A percentile compares a stretch with the other conserved stretches of the same genome.
Evolutionary conservation across 1,140 invertebrate genomes (phyloP).

Genomic region (Drosophila mauritiana): DNA sequence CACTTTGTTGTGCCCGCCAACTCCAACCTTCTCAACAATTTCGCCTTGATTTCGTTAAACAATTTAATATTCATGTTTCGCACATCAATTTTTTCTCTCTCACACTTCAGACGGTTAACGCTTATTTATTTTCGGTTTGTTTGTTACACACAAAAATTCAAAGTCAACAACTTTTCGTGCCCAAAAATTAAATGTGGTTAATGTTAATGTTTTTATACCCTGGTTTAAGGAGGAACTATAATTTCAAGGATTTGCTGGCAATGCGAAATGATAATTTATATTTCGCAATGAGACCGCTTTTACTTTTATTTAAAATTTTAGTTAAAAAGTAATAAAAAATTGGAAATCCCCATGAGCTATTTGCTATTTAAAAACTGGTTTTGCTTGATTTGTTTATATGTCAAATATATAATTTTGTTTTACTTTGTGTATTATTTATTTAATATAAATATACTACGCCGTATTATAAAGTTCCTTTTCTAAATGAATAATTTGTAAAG

Average conservation of each 20-base stretch:
- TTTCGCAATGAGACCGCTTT: too few relatives aligned
- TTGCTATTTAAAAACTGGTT: too few relatives aligned
- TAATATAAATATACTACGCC: background rate
- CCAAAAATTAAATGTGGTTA: slow-evolving; percentile 65
- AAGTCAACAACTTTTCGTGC: slow-evolving; percentile 71
- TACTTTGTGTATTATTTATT: too few relatives aligned
- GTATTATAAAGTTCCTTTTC: too few relatives aligned
- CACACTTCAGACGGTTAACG: slow-evolving; percentile 9
- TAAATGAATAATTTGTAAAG: slow-evolving; percentile 1
- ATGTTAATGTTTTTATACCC: slow-evolving; percentile 38
- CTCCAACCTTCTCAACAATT: slow-evolving; percentile 26
- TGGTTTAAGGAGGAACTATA: background rate
- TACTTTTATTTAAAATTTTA: background rate
- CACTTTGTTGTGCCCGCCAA: slow-evolving; percentile 19
- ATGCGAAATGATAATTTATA: background rate
- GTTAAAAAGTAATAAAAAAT: too few relatives aligned
- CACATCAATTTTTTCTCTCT: slow-evolving; percentile 25
- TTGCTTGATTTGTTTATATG: too few relatives aligned
- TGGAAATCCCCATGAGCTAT: too few relatives aligned
- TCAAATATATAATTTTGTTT: too few relatives aligned
- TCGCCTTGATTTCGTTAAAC: slow-evolving; percentile 43
- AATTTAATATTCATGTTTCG: slow-evolving; percentile 49
- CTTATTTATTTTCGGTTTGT: slow-evolving; percentile 33
- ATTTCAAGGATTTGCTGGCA: slow-evolving; percentile 8
- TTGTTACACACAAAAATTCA: slow-evolving; percentile 50